phyloP scores from a whole-genome alignment of 2,888 invertebrate genomes.

The Apotomis betuletana region DNA sequence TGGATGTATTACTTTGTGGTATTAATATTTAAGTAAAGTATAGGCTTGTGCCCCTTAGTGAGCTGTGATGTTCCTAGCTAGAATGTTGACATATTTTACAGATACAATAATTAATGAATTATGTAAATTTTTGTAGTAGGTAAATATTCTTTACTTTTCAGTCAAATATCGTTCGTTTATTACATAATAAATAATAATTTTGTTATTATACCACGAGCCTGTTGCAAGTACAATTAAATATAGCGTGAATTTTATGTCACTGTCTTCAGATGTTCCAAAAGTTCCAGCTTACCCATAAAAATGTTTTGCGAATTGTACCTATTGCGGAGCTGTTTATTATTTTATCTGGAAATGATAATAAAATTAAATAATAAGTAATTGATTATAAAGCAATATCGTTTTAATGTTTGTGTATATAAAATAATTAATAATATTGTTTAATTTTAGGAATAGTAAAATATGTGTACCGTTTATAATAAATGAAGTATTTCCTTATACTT shows the following conservation, averaged over 20 bases:
- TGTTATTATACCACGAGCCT: neutral
- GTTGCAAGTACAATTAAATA: neutral
- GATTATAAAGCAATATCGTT: slow-evolving; percentile 47
- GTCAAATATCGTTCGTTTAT: neutral
- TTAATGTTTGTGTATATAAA: slow-evolving; percentile 43
- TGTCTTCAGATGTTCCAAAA: neutral
- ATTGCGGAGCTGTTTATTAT: neutral
- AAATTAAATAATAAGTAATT: slow-evolving; percentile 25
- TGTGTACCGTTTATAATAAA: slow-evolving; percentile 45
- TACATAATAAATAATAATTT: neutral
- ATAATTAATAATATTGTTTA: slow-evolving; percentile 39
- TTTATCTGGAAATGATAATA: slow-evolving; percentile 34
- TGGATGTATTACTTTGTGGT: slow-evolving; percentile 38
- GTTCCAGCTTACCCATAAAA: neutral
- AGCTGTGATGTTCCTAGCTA: slow-evolving; percentile 45
- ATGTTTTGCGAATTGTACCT: neutral
- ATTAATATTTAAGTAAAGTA: slow-evolving; percentile 35
- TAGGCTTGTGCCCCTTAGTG: slow-evolving; percentile 44
- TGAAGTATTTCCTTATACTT: slow-evolving; percentile 42
- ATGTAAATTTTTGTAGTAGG: slow-evolving; percentile 27
- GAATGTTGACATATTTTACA: slow-evolving; percentile 42
- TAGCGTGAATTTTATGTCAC: neutral
- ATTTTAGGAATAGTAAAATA: slow-evolving; percentile 33
- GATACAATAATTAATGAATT: slow-evolving; percentile 4
- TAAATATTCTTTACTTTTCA: neutral